Base-by-base conservation (phyloP, 2,113 vertebrate species). In the human region DNA sequence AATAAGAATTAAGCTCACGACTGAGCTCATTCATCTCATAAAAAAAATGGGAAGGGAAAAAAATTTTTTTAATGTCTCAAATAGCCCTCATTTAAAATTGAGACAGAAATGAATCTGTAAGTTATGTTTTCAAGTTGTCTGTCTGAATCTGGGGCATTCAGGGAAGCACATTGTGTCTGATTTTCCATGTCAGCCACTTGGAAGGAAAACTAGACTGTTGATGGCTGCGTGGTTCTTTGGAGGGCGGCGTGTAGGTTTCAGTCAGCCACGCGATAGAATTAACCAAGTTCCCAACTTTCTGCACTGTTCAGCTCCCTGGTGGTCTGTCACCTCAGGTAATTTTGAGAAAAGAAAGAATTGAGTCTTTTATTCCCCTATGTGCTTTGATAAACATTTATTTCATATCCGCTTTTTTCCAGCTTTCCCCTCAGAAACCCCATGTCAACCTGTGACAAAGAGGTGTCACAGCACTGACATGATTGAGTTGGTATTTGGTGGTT, bases 401-500 rank as follows among this genome's bases (percentile, higher is more conserved):
- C 59, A 12, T 12, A 90, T 66, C 23, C 1, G 0, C 43, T 48
- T 32, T 90, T 88, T 68, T 61, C 64, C 22, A 35, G 16, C 20
- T 40, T 83, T 89, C 48, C 52, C 78, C 83, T 89, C 75, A 64
- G 90, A 97, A 96, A 50, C 23, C 78, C 70, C 50, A 48, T 0
- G 0, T 52, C 70, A 0, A 0, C 5, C n/a, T 40, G 13, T 43
- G 84, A 84, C 97, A 96, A 96, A 96, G 12, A 82, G 50, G 75
- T 97, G 95, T 97, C 80, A 97, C 57, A 11, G 59, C 16, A 35
- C 45, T 86, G 93, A 81, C 73, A 68, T 92, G 84, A 96, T 45
- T 93, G 70, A 50, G 38, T 90, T 96, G 73, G 57, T 32, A 20
- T n/a, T 48, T 17, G 90, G 85, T 94, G 82, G 75, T 30, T 95